phyloP scores from a whole-genome alignment of 2,888 invertebrate species.

The Eumacrocentrus americanus region DNA sequence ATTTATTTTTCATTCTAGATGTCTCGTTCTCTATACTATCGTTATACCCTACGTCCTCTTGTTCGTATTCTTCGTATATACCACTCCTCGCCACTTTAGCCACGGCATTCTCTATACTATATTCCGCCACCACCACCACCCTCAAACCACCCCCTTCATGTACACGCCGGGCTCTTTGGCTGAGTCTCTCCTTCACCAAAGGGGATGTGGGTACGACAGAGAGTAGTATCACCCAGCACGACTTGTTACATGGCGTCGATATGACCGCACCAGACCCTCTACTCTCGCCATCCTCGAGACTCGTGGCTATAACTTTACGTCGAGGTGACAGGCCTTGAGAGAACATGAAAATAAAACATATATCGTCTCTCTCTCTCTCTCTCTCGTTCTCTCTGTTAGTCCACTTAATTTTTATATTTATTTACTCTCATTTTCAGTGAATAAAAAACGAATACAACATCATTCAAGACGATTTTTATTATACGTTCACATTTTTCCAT shows the following conservation, averaged over 20 bases:
- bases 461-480: no score
- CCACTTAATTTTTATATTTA: neutral
- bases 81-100: neutral
- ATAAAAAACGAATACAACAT: no score
- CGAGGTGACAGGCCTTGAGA: neutral
- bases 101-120: constrained; percentile 3
- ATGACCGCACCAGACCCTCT: constrained; percentile 11
- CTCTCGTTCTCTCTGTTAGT: neutral
- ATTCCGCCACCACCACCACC: no score
- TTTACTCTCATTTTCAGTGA: neutral
- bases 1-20: neutral
- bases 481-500: neutral
- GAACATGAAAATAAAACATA: neutral
- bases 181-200: neutral
- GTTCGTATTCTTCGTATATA: neutral
- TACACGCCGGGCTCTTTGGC: neutral
- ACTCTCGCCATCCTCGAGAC: neutral
- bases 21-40: neutral
- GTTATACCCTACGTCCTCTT: neutral
- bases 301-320: neutral
- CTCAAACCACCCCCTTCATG: no score
- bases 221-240: neutral
- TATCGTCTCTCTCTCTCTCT: no score
- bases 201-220: constrained; percentile 10
- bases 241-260: constrained; percentile 25